These are phyloP conservation scores for Babylonia areolata DNA, from an alignment of 1,140 invertebrate species.

Conservation along the genomic window DNA sequence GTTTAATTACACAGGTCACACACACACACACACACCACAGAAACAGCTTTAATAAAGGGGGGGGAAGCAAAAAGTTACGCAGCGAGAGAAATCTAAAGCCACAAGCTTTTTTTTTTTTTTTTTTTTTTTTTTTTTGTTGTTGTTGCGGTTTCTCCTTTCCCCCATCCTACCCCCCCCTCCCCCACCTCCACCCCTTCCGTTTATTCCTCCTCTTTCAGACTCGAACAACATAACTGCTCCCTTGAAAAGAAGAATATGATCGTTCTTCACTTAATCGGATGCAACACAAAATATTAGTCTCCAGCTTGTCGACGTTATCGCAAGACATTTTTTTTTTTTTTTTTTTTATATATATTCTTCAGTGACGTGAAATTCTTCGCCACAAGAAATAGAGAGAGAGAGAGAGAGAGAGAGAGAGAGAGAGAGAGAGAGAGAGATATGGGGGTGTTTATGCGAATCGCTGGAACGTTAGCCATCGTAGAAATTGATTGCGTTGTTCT, in stretches of 20 bases:
- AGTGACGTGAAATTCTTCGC: not conserved
- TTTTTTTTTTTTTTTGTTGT: no score
- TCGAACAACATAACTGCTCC: not conserved
- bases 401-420: not conserved
- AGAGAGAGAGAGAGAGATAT: not conserved
- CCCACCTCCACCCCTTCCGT: no score
- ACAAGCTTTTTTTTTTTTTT: not conserved
- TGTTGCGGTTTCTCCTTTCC: no score
- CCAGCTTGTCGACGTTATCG: not conserved
- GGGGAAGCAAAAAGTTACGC: not conserved
- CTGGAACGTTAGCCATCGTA: not conserved
- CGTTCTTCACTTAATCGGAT: not conserved
- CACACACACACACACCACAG: not conserved
- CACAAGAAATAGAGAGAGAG: not conserved
- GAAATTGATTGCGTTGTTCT: not conserved
- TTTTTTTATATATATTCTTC: not conserved
- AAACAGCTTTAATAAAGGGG: no score
- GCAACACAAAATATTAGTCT: not conserved
- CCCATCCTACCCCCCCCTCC: no score
- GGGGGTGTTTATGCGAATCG: conserved; percentile 25
- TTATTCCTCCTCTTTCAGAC: not conserved
- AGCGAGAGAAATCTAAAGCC: not conserved
- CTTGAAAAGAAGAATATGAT: not conserved
- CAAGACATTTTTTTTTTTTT: not conserved
- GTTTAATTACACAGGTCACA: conserved; percentile 8